phyloP scores from a whole-genome alignment of 2,797 vertebrate species.

The Urophycis tenuis region DNA sequence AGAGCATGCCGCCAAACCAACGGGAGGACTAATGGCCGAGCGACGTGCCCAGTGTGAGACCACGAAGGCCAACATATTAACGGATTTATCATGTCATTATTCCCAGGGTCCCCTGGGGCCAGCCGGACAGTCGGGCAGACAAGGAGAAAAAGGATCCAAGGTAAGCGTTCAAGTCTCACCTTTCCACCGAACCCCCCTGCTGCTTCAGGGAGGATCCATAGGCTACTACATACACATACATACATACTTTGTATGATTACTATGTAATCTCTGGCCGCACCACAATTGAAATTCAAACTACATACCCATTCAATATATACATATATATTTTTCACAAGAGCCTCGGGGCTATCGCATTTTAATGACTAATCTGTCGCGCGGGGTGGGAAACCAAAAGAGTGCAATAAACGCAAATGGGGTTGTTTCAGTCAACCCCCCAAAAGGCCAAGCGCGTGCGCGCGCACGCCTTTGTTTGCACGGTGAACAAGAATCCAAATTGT shows the following conservation, averaged over 20 bases:
- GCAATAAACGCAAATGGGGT: neutral
- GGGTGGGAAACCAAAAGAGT: neutral
- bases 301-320: neutral
- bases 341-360: neutral
- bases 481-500: neutral
- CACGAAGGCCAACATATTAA: neutral
- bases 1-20: neutral
- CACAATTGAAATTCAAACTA: neutral
- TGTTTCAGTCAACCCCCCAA: neutral
- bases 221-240: too few species aligned
- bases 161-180: conserved; percentile 55
- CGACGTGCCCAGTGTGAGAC: neutral
- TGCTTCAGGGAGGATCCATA: neutral
- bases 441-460: neutral
- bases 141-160: conserved; percentile 96
- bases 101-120: conserved; percentile 80
- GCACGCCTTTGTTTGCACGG: neutral
- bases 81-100: conserved; percentile 14
- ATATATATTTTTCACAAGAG: neutral
- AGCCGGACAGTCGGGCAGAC: conserved; percentile 82
- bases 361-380: neutral
- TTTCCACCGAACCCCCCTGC: neutral
- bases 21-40: neutral
- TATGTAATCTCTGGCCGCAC: neutral
- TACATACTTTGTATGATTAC: too few species aligned